These are phyloP conservation scores for Sisyra nigra DNA, from an alignment of 2,888 invertebrate species.

Conservation along the genomic window DNA sequence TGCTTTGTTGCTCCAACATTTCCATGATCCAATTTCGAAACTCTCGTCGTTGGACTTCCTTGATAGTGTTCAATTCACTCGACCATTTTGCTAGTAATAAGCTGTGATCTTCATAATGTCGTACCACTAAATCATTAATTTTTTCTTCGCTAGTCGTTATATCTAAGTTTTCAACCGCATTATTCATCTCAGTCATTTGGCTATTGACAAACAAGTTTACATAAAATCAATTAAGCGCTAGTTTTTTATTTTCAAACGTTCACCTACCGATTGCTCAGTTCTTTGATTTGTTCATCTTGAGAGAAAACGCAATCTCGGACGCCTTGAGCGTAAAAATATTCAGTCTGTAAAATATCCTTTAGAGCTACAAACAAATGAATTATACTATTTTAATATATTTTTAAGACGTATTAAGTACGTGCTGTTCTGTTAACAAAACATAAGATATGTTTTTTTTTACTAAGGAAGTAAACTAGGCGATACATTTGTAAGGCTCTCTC, in stretches of 20 bases:
- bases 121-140: constrained; percentile 68
- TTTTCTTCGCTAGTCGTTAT: constrained; percentile 62
- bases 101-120: constrained; percentile 70
- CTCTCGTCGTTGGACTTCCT: constrained; percentile 70
- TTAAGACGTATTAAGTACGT: neutral
- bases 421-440: neutral
- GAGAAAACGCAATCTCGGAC: constrained; percentile 56
- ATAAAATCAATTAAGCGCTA: too few relatives aligned
- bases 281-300: constrained; percentile 42
- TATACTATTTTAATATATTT: constrained; percentile 13
- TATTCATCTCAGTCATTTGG: constrained; percentile 80
- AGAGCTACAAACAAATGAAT: constrained; percentile 68
- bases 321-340: constrained; percentile 71
- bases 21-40: constrained; percentile 82
- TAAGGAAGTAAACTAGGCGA: neutral
- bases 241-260: neutral
- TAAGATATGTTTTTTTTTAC: neutral
- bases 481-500: too few relatives aligned
- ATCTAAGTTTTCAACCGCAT: constrained; percentile 64
- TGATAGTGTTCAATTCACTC: constrained; percentile 68
- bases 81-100: constrained; percentile 74
- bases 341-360: constrained; percentile 74
- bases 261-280: constrained; percentile 5
- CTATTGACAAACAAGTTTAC: constrained; percentile 30
- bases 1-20: constrained; percentile 47